These are phyloP conservation scores for Parnassius smintheus DNA, from an alignment of 2,888 invertebrate species.

Conservation along the genomic window DNA sequence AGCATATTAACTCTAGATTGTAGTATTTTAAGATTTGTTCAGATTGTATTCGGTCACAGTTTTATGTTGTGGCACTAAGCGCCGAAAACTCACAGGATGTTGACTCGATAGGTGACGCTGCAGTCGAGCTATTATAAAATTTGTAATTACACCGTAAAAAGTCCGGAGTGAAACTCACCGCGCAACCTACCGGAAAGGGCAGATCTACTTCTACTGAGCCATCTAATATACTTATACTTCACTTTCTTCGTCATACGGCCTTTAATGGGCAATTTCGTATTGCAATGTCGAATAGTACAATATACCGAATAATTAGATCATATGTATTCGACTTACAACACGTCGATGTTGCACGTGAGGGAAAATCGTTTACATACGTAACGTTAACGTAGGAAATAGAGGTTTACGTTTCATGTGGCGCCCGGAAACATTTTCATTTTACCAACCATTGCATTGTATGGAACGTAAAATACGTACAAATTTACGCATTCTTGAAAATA, in stretches of 20 bases:
- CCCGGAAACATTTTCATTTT: slow-evolving; percentile 15
- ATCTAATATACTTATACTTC: slow-evolving; percentile 1
- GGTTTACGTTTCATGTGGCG: slow-evolving; percentile 18
- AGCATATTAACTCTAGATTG: too few relatives aligned
- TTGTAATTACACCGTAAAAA: background rate
- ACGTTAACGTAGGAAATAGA: slow-evolving; percentile 17
- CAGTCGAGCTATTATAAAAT: too few relatives aligned
- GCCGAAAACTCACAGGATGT: too few relatives aligned
- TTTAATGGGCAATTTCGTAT: slow-evolving; percentile 25
- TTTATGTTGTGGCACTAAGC: too few relatives aligned
- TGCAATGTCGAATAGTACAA: slow-evolving; percentile 38
- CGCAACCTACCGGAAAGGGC: background rate
- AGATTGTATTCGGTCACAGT: too few relatives aligned
- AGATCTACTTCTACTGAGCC: too few relatives aligned
- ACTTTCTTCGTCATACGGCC: slow-evolving; percentile 17
- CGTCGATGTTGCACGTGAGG: slow-evolving; percentile 44
- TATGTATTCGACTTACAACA: slow-evolving; percentile 48
- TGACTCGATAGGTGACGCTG: too few relatives aligned
- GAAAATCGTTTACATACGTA: slow-evolving; percentile 38
- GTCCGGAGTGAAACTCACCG: background rate
- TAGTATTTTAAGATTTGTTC: too few relatives aligned
- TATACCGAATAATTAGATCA: slow-evolving; percentile 47
- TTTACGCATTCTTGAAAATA: too few relatives aligned
- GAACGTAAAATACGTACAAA: background rate
- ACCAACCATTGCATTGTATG: background rate